A percentile compares a stretch with the other conserved stretches of the same genome.
Evolutionary conservation across 2,113 vertebrate species (phyloP).

Genomic region (Gadus macrocephalus): DNA sequence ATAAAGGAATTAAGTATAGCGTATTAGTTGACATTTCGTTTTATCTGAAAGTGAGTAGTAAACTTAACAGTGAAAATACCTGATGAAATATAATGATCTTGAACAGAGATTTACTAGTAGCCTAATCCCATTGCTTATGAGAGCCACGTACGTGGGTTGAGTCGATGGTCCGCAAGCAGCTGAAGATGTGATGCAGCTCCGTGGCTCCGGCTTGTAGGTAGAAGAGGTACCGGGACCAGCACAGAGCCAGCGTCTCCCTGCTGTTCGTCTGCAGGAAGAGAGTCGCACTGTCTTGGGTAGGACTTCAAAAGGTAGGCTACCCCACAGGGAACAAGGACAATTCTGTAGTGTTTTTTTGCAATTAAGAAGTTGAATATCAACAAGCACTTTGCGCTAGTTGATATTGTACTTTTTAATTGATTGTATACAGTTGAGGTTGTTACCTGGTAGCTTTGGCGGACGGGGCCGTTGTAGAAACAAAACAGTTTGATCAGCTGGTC

Average conservation of each 20-base stretch:
- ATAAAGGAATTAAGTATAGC: too few species aligned
- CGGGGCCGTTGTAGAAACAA: constrained; percentile 83
- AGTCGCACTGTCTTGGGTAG: background rate
- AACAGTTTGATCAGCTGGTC: constrained; percentile 85
- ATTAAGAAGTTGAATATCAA: too few species aligned
- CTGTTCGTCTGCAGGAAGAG: constrained; percentile 53
- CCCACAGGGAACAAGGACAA: background rate
- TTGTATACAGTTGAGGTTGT: background rate
- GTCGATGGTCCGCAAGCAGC: constrained; percentile 83
- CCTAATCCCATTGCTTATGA: background rate
- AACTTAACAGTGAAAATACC: too few species aligned
- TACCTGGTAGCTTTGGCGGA: constrained; percentile 81
- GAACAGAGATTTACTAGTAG: too few species aligned
- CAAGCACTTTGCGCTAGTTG: too few species aligned
- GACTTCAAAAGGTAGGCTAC: background rate
- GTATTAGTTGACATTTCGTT: too few species aligned
- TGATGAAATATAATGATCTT: too few species aligned
- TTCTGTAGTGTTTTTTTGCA: too few species aligned
- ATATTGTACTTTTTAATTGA: background rate
- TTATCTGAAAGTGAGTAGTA: too few species aligned
- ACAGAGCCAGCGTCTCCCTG: constrained; percentile 61
- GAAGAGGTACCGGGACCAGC: constrained; percentile 79
- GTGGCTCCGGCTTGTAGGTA: constrained; percentile 76
- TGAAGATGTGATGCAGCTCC: constrained; percentile 83
- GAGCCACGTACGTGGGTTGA: constrained; percentile 74